phyloP scores from a whole-genome alignment of 2,888 invertebrate species.

The Drosophila helvetica region DNA sequence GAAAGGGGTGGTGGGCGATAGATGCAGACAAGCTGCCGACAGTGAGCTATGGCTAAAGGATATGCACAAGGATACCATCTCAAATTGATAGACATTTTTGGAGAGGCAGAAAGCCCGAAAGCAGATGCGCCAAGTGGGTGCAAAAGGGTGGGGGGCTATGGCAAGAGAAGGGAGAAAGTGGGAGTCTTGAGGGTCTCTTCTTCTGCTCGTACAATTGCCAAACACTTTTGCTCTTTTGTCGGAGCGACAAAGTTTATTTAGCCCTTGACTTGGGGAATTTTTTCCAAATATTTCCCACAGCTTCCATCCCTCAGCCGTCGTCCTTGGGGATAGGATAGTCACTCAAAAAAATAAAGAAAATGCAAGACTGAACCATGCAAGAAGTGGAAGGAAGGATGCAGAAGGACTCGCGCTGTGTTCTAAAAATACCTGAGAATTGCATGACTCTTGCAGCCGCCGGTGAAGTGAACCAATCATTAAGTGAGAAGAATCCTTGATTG shows the following conservation, averaged over 20 bases:
- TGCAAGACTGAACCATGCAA: not conserved
- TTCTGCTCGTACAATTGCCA: constrained; percentile 28
- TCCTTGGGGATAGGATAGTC: constrained; percentile 24
- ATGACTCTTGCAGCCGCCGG: constrained; percentile 31
- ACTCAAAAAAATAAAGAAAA: too few relatives aligned
- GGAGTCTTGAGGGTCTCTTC: constrained; percentile 1
- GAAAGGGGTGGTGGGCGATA: constrained; percentile 7
- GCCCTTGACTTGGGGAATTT: constrained; percentile 71
- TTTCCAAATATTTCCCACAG: constrained; percentile 42
- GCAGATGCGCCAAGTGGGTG: constrained; percentile 21
- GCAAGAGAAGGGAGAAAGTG: not conserved
- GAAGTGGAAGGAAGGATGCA: not conserved
- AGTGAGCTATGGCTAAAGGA: constrained; percentile 51
- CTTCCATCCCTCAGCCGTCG: not conserved
- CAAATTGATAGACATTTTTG: constrained; percentile 70
- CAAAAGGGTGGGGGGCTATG: not conserved
- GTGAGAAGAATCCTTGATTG: constrained; percentile 42
- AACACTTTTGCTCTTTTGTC: constrained; percentile 54
- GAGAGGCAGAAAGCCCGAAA: constrained; percentile 13
- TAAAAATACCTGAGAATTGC: constrained; percentile 54
- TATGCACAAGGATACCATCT: constrained; percentile 55
- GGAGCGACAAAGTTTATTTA: constrained; percentile 71
- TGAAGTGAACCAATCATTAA: constrained; percentile 59
- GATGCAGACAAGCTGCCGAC: constrained; percentile 49
- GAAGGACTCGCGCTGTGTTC: constrained; percentile 6